phyloP scores from a whole-genome alignment of 2,113 vertebrate species.

The Nansenia antarctica region DNA sequence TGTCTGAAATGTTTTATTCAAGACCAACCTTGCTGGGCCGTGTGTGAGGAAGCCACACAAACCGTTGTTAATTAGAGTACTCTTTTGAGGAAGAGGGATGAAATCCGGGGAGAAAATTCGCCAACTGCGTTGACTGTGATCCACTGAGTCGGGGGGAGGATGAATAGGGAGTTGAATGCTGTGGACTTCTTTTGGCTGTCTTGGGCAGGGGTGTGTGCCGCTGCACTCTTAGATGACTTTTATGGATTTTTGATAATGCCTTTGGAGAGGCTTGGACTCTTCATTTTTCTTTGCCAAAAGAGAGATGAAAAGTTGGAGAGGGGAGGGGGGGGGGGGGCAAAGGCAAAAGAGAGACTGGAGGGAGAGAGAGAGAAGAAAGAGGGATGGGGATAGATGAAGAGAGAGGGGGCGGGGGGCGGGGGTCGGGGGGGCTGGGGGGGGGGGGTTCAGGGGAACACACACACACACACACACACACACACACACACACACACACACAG shows the following conservation, averaged over 20 bases:
- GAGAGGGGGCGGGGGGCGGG: background rate
- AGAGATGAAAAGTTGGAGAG: background rate
- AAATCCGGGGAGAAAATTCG: background rate
- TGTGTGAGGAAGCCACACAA: background rate
- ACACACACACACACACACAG: too few relatives aligned
- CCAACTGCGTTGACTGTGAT: background rate
- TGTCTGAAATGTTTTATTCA: conserved; percentile 63
- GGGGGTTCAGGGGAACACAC: too few relatives aligned
- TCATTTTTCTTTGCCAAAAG: background rate
- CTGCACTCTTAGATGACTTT: conserved; percentile 41
- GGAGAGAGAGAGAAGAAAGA: conserved; percentile 34
- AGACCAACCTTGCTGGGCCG: conserved; percentile 31
- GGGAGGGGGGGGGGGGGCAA: conserved; percentile 13
- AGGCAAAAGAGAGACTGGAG: conserved; percentile 24
- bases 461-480: too few relatives aligned
- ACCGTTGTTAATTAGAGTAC: background rate
- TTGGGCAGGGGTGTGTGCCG: background rate
- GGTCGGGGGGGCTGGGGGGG: too few relatives aligned
- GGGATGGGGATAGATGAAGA: conserved; percentile 1
- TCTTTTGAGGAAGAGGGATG: background rate
- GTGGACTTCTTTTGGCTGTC: background rate
- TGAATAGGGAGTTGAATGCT: background rate
- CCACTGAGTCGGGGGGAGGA: background rate
- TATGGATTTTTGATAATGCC: conserved; percentile 39
- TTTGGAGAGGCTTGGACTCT: background rate